Evolutionary conservation across 2,797 vertebrate species (phyloP).

Genomic region (Cynopterus sphinx): DNA sequence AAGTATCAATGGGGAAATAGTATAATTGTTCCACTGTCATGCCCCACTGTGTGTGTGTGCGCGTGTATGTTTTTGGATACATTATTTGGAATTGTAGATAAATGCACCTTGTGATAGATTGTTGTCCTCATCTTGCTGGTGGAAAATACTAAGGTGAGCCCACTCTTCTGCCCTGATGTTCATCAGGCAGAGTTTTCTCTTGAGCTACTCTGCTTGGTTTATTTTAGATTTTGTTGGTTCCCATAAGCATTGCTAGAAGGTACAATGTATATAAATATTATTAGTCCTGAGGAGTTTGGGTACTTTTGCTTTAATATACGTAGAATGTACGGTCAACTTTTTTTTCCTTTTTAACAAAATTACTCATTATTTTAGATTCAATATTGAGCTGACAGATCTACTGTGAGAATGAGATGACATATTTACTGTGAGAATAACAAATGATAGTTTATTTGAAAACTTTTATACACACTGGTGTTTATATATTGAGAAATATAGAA

Average conservation of each 20-base stretch:
- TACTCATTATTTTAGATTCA: constrained; percentile 52
- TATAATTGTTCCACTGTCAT: background rate
- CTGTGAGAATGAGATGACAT: constrained; percentile 85
- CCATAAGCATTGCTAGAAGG: constrained; percentile 50
- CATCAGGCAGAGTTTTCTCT: background rate
- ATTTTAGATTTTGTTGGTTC: constrained; percentile 47
- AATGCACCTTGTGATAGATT: background rate
- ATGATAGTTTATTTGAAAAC: constrained; percentile 81
- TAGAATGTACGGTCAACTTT: constrained; percentile 41
- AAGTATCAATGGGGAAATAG: background rate
- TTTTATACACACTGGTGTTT: constrained; percentile 81
- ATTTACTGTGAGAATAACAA: constrained; percentile 85
- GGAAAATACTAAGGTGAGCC: background rate
- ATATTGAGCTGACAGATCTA: constrained; percentile 77
- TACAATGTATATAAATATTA: constrained; percentile 44
- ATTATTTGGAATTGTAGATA: background rate
- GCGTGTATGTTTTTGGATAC: background rate
- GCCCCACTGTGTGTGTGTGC: background rate
- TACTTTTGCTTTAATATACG: constrained; percentile 44
- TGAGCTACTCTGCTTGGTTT: background rate
- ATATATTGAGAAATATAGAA: constrained; percentile 77
- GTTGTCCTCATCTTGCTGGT: background rate
- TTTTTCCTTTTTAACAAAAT: constrained; percentile 15
- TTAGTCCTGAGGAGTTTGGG: constrained; percentile 35
- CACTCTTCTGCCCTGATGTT: background rate